Base-by-base conservation (phyloP, 1,140 invertebrate genomes). In the Lasioglossum baleicum region DNA sequence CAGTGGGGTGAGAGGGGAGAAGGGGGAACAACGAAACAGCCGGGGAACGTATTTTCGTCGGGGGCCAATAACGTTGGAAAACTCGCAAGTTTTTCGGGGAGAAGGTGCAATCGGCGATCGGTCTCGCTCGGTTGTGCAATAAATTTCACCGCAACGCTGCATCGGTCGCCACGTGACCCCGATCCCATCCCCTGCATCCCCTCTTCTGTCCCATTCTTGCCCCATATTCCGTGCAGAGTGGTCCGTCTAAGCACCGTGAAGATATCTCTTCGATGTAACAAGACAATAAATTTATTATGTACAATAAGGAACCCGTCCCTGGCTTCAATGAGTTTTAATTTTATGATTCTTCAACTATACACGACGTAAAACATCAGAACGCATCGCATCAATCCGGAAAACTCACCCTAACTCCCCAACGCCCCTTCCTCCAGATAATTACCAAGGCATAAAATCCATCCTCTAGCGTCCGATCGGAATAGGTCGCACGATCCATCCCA, bases 141-240 rank as follows among this genome's bases (percentile, higher is more conserved):
- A 88, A 88, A 86, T 88, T 86, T 88, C 78, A 79, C 82, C 75
- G 78, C 86, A 86, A 74, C 75, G 84, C 68, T 75, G 71, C 61
- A 84, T 15, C 31, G 63, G 60, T 61, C 26, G 79, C 80, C 86
- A 86, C 86, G 87, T 88, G 87, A 88, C 84, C 80, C 56, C 72
- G 68, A 81, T 71, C 65, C 75, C 58, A 35, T 51, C 68, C 72
- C 77, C 63, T 53, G 6, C n/a, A 2, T 6, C 17, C 56, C 17
- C 56, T 7, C 67, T 44, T 44, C 79, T 17, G 11, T 42, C 64
- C 78, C 74, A 63, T 74, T 75, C 81, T 78, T 56, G 56, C 71
- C 80, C 75, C 80, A 78, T 86, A 83, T 88, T 84, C 83, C 75
- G 77, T 84, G 81, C 35, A 4, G 35, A 5, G 2, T 35, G 35